Evolutionary conservation across 1,140 invertebrate species (phyloP), one percentile per base, ranked within the genome.

Genomic region (Drosophila littoralis): DNA sequence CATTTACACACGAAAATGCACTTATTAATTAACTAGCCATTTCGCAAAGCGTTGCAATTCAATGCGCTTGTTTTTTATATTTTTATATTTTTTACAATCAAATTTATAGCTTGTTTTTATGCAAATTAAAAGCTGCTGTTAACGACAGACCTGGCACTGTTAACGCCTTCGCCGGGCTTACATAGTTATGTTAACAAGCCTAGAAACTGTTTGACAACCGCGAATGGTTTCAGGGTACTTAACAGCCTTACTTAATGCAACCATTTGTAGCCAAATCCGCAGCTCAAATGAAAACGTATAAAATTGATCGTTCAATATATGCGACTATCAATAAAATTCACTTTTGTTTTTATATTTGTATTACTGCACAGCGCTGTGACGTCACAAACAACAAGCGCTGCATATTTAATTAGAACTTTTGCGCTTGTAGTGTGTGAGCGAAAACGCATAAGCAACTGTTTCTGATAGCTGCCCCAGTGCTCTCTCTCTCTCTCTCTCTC

Each of bases 21-120:
- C 54, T 73, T 66, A 73, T 67, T 73, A 67, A 73, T 73, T 73
- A 67, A 73, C 63, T 60, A 52, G 33, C 40, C 17, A 32, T 59
- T 51, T 42, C 40, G 46, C 51, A 17, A 9, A n/a, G 8, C 38
- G 17, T 13, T 48, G 33, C 43, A 46, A 17, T 42, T 42, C n/a
- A 42, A 13, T 46, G 43, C 4, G 13, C 13, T 15, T 7, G 5
- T 46, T 46, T 46, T 9, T 5, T 46, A 10, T 46, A 2, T 7
- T 40, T 38, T 28, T n/a, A 2, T 22, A 3, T 22, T 40, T 28
- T 22, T 3, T 38, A 22, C 17, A 40, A 40, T 40, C 42, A 22
- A 40, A 38, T 55, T 40, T 6, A 28, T n/a, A 6, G 8, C 15
- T 17, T 40, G 40, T 46, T 15, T 13, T n/a, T 3, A 46, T 42